Percentiles rank a stretch among this genome's conserved stretches.
Conservation (phyloP, 2,113 vertebrate genomes). For the Amblyopsis rosae region DNA sequence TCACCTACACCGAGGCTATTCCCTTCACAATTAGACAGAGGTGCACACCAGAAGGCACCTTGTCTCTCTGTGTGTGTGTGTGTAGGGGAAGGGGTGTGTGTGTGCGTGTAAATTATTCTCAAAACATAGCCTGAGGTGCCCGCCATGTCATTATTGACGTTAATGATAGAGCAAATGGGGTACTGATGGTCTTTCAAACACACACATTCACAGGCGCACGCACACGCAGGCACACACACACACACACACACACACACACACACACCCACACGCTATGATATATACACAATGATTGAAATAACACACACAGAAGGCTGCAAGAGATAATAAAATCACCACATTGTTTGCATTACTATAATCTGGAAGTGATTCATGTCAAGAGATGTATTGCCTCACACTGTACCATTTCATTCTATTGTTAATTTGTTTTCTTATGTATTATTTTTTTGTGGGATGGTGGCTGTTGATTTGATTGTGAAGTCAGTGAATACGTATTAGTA, state of each 20-base stretch:
- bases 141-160: conserved; percentile 53
- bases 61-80: neutral
- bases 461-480: conserved; percentile 26
- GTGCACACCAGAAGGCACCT: conserved; percentile 34
- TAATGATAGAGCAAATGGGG: conserved; percentile 68
- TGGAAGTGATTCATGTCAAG: conserved; percentile 54
- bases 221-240: conserved; percentile 1
- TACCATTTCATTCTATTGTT: conserved; percentile 13
- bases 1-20: conserved; percentile 53
- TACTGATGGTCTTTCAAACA: conserved; percentile 16
- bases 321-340: conserved; percentile 52
- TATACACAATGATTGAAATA: conserved; percentile 49
- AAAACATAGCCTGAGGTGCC: conserved; percentile 61
- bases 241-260: conserved; percentile 3
- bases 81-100: conserved; percentile 6
- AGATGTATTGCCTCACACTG: conserved; percentile 54
- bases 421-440: no score
- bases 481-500: no score
- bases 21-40: conserved; percentile 64
- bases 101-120: conserved; percentile 12
- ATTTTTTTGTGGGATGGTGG: neutral
- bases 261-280: conserved; percentile 21
- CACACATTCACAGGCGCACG: neutral
- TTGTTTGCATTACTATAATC: conserved; percentile 49
- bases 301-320: conserved; percentile 33